These are phyloP conservation scores for Drosophila melanosoma DNA, from an alignment of 2,888 invertebrate genomes.

Conservation along the genomic window DNA sequence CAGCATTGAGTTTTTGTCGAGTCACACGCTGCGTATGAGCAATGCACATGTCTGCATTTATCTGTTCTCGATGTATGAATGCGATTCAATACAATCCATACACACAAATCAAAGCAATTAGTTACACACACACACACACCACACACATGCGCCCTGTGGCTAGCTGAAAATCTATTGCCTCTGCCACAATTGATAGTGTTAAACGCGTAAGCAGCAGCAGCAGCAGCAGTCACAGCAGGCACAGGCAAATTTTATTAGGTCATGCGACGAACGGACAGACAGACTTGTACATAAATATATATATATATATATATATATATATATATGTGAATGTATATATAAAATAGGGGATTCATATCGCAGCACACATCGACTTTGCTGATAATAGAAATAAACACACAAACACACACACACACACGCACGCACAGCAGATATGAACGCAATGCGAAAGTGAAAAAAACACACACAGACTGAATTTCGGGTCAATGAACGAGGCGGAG, in stretches of 20 bases:
- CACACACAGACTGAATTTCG: slow-evolving; percentile 45
- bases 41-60: slow-evolving; percentile 22
- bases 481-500: slow-evolving; percentile 77
- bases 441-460: slow-evolving; percentile 57
- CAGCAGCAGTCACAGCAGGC: slow-evolving; percentile 28
- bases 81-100: slow-evolving; percentile 1
- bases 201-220: slow-evolving; percentile 2
- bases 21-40: slow-evolving; percentile 30
- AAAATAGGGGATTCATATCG: slow-evolving; percentile 68
- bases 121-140: slow-evolving; percentile 7
- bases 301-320: neutral
- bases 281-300: neutral
- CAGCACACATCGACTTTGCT: slow-evolving; percentile 66
- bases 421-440: slow-evolving; percentile 41
- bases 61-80: slow-evolving; percentile 24
- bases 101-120: slow-evolving; percentile 31
- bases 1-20: neutral
- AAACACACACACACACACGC: slow-evolving; percentile 12
- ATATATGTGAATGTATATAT: slow-evolving; percentile 2
- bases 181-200: slow-evolving; percentile 47
- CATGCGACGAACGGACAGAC: slow-evolving; percentile 54
- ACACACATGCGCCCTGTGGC: neutral
- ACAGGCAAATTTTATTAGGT: slow-evolving; percentile 71
- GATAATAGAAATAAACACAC: slow-evolving; percentile 75
- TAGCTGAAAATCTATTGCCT: slow-evolving; percentile 31